Conservation (phyloP, 2,113 vertebrate species). For the Nipponia nippon region DNA sequence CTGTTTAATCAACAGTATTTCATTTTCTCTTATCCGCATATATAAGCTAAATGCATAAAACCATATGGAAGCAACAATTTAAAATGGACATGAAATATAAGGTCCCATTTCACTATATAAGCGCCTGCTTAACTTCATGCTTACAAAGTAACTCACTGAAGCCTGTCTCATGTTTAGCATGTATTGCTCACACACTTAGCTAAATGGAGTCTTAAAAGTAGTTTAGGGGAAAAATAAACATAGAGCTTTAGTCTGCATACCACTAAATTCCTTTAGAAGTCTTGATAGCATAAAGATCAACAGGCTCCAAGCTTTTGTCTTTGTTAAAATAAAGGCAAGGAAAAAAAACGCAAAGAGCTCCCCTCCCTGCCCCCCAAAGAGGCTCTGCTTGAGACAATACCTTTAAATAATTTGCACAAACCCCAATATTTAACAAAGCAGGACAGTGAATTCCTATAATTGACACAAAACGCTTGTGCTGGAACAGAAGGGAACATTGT, state of each 20-base stretch:
- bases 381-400: neutral
- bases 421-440: neutral
- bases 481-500: neutral
- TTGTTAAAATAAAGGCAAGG: neutral
- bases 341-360: rapidly evolving
- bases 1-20: neutral
- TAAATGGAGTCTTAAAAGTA: neutral
- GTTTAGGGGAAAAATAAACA: neutral
- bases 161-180: neutral
- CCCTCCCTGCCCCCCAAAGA: neutral
- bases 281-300: neutral
- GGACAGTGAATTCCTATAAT: neutral
- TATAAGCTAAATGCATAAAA: neutral
- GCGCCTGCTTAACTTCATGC: neutral
- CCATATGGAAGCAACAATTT: neutral
- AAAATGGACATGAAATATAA: neutral
- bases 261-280: neutral
- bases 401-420: neutral
- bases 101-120: neutral
- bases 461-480: neutral
- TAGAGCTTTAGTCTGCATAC: neutral
- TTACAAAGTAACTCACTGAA: neutral
- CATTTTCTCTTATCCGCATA: neutral
- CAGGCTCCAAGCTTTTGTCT: neutral
- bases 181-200: neutral